Evolutionary conservation across 1,140 invertebrate species (phyloP), one percentile per base, ranked within the genome.

Genomic region (Popillia japonica): DNA sequence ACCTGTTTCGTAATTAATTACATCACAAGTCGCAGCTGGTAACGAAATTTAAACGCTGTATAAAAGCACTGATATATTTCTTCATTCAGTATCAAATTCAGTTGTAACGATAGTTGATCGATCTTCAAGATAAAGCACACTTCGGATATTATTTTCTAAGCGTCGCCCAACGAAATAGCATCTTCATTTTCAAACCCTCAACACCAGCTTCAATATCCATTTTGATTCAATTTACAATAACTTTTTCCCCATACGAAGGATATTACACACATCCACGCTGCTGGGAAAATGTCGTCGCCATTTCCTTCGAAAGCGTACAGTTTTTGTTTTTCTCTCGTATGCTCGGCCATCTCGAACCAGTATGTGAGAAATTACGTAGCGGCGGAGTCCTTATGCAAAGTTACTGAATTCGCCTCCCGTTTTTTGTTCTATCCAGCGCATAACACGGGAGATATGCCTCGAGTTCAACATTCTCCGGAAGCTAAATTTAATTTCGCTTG

Each of bases 191-290:
- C 10, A 20, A 68, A 68, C 61, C 11, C 22, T 68, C 61, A 68
- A 23, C 61, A 11, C 61, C 61, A 10, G 22, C 14, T 68, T 68
- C 61, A 68, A 68, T 68, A 68, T 68, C 20, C 61, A 68, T 68
- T 68, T 68, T 68, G 61, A 68, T 23, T 68, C 61, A 23, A 68
- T 68, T 68, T 68, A 68, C 61, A 68, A 68, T 68, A 68, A 68
- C 61, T 68, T 68, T 68, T 68, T 68, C 61, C n/a, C 22, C 20
- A 20, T 34, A 34, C 2, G 7, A 6, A 23, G 9, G 61, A 55
- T 55, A 55, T 55, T 68, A 68, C 61, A 34, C 61, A n/a, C 48
- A 14, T 17, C 17, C 48, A n/a, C 61, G 17, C 61, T 68, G 2
- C 22, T 11, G 20, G 8, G 61, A 14, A 8, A 68, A 68, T 27